Percentiles rank a stretch among this genome's conserved stretches.
phyloP scores from a whole-genome alignment of 1,140 invertebrate genomes.

The Apis mellifera region Amel_HAv3.1 CM009934.2:5315501-5316000 shows the following conservation, averaged over 20 bases:
- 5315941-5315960: no score
- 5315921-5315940: no score
- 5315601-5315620: constrained; percentile 42
- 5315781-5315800: neutral
- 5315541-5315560: constrained; percentile 19
- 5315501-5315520: neutral
- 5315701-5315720: constrained; percentile 37
- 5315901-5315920: no score
- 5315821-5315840: neutral
- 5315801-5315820: neutral
- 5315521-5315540: constrained; percentile 28
- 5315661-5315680: constrained; percentile 36
- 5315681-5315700: neutral
- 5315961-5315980: no score
- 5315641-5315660: constrained; percentile 1
- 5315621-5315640: constrained; percentile 51
- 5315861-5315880: no score
- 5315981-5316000: no score
- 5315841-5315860: neutral
- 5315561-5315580: neutral
- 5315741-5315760: neutral
- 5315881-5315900: no score
- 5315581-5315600: constrained; percentile 29
- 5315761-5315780: constrained; percentile 10
- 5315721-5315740: constrained; percentile 17